Conservation (phyloP, 2,888 invertebrate genomes). For the Apotomis betuletana region DNA sequence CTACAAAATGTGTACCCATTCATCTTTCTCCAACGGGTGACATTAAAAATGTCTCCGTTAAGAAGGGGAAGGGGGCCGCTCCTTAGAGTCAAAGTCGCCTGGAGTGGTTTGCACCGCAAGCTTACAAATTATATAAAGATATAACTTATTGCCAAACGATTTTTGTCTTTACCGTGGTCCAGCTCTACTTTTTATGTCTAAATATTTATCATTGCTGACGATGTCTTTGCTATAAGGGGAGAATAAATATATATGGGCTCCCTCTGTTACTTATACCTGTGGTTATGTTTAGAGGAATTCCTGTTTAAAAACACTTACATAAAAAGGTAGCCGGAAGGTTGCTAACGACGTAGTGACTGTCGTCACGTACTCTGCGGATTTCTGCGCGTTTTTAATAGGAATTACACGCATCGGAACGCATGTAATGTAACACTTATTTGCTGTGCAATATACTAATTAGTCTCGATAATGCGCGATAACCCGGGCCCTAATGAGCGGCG, state of each 20-base stretch:
- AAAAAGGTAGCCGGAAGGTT: neutral
- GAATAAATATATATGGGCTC: slow-evolving; percentile 54
- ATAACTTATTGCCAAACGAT: slow-evolving; percentile 46
- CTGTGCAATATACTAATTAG: slow-evolving; percentile 57
- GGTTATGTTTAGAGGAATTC: slow-evolving; percentile 13
- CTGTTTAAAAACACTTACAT: neutral
- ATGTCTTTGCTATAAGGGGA: slow-evolving; percentile 61
- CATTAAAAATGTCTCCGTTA: slow-evolving; percentile 81
- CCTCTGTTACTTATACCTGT: slow-evolving; percentile 46
- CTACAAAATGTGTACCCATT: slow-evolving; percentile 80
- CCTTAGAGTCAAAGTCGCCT: slow-evolving; percentile 70
- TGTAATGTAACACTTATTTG: slow-evolving; percentile 41
- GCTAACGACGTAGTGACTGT: slow-evolving; percentile 11
- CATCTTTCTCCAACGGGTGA: slow-evolving; percentile 79
- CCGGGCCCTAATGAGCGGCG: slow-evolving; percentile 69
- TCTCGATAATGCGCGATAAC: slow-evolving; percentile 71
- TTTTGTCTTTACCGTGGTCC: slow-evolving; percentile 49
- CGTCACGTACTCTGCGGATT: slow-evolving; percentile 20
- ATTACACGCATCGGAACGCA: slow-evolving; percentile 35
- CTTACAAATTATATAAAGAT: slow-evolving; percentile 47
- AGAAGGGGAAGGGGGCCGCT: slow-evolving; percentile 74
- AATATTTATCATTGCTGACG: slow-evolving; percentile 71
- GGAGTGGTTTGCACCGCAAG: slow-evolving; percentile 54
- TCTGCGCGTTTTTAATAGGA: slow-evolving; percentile 30
- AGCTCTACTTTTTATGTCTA: slow-evolving; percentile 61